These are phyloP conservation scores for Aleiodes leptofemur DNA, from an alignment of 2,888 invertebrate species.

Conservation along the genomic window DNA sequence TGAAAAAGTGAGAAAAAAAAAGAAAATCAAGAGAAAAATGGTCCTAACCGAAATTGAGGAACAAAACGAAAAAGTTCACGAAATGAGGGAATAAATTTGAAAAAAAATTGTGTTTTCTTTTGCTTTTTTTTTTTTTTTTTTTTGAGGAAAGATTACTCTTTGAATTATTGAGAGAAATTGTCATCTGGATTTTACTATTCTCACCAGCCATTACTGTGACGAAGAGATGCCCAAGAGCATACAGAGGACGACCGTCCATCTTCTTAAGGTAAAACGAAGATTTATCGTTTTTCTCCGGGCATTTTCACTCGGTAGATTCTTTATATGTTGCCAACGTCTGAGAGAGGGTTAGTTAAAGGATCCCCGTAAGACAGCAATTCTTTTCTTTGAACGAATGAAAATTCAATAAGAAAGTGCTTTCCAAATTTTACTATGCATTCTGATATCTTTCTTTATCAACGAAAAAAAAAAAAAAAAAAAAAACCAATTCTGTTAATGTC, in stretches of 20 bases:
- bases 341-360: constrained; percentile 30
- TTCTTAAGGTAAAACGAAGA: constrained; percentile 56
- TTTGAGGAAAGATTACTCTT: constrained; percentile 12
- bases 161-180: constrained; percentile 35
- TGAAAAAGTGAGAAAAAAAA: background rate
- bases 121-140: too few species aligned
- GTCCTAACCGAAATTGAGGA: background rate
- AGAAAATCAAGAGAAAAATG: constrained; percentile 18
- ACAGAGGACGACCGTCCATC: constrained; percentile 52
- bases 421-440: too few species aligned
- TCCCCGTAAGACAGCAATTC: constrained; percentile 28
- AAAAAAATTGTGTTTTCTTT: background rate
- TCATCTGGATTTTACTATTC: constrained; percentile 37
- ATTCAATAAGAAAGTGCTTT: background rate
- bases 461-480: too few species aligned
- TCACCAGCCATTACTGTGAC: constrained; percentile 22
- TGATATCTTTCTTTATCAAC: too few species aligned
- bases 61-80: background rate
- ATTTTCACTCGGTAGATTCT: constrained; percentile 45
- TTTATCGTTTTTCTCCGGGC: constrained; percentile 51
- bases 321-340: constrained; percentile 31
- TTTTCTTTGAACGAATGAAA: constrained; percentile 6
- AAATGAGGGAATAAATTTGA: too few species aligned
- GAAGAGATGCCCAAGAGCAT: constrained; percentile 33
- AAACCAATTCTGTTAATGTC: too few species aligned